A percentile compares a stretch with the other conserved stretches of the same genome.
phyloP scores from a whole-genome alignment of 2,797 vertebrate species.

The Okamejei kenojei region DNA sequence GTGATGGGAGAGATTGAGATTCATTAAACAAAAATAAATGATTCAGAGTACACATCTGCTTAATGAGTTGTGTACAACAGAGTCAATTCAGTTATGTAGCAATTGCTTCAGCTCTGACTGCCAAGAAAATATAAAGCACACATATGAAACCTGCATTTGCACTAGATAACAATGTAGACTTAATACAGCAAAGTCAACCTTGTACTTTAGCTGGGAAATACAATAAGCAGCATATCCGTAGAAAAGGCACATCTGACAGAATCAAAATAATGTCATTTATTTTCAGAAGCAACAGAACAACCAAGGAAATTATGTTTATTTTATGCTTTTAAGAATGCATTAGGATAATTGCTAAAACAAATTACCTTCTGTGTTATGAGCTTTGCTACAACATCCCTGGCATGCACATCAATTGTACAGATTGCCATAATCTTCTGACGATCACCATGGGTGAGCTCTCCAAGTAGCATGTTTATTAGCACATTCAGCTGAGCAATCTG shows the following conservation, averaged over 20 bases:
- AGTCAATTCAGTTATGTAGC: neutral
- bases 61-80: neutral
- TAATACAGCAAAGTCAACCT: constrained; percentile 30
- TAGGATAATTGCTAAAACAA: constrained; percentile 89
- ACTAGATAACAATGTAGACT: neutral
- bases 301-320: constrained; percentile 73
- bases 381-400: constrained; percentile 71
- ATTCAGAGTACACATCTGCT: neutral
- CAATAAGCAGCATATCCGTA: constrained; percentile 59
- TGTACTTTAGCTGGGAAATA: constrained; percentile 63
- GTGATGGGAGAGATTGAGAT: neutral
- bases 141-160: neutral
- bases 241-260: constrained; percentile 70
- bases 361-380: constrained; percentile 85
- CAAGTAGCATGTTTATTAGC: constrained; percentile 84
- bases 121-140: neutral
- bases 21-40: neutral
- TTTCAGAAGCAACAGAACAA: constrained; percentile 72
- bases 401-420: constrained; percentile 77
- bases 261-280: constrained; percentile 88
- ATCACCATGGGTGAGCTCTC: constrained; percentile 68
- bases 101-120: neutral
- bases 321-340: constrained; percentile 90
- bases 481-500: constrained; percentile 86
- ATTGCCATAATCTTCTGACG: constrained; percentile 84